Conservation (phyloP, 2,888 invertebrate genomes). For the Coelinius sp. region DNA sequence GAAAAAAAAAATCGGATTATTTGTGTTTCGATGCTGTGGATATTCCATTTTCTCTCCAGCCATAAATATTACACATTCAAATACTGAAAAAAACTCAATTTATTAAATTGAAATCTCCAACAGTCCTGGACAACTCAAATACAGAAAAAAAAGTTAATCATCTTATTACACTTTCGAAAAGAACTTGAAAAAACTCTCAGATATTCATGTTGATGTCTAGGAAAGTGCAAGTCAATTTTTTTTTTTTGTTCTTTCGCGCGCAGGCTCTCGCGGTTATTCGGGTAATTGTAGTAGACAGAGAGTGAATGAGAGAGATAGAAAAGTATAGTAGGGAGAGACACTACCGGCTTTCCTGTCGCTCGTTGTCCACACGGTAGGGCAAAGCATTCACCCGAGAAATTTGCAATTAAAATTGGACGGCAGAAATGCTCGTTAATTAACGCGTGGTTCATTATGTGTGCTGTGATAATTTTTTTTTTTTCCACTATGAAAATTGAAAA, state of each 20-base stretch:
- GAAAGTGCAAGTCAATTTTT: slow-evolving; percentile 19
- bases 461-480: slow-evolving; percentile 4
- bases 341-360: slow-evolving; percentile 26
- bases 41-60: neutral
- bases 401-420: slow-evolving; percentile 49
- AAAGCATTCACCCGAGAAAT: slow-evolving; percentile 32
- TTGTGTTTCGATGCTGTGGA: neutral
- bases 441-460: slow-evolving; percentile 46
- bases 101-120: neutral
- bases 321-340: neutral
- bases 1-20: neutral
- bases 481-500: neutral
- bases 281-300: slow-evolving; percentile 25
- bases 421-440: slow-evolving; percentile 47
- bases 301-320: slow-evolving; percentile 3
- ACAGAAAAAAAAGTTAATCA: neutral
- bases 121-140: neutral
- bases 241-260: slow-evolving; percentile 12
- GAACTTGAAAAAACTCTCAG: neutral
- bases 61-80: neutral
- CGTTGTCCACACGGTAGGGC: slow-evolving; percentile 15
- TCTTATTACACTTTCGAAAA: neutral
- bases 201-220: slow-evolving; percentile 3
- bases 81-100: neutral
- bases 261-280: neutral